phyloP scores from a whole-genome alignment of 2,888 invertebrate species.

The Scotopteryx bipunctaria region DNA sequence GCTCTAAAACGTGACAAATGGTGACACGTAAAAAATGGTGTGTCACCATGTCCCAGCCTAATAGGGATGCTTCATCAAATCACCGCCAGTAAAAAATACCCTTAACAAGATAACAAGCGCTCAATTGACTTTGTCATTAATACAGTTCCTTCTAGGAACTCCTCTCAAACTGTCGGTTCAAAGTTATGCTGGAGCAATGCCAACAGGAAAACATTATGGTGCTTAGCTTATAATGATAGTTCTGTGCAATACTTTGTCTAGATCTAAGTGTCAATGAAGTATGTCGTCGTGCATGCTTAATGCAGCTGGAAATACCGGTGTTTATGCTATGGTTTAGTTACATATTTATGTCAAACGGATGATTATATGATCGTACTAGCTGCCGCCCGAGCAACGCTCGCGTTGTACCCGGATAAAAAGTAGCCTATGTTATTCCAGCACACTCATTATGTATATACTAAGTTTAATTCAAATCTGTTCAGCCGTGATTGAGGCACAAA shows the following conservation, averaged over 20 bases:
- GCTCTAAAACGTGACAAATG: too few species aligned
- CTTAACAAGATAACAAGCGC: slow-evolving; percentile 17
- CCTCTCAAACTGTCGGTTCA: slow-evolving; percentile 29
- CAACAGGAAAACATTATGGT: slow-evolving; percentile 46
- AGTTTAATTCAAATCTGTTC: too few species aligned
- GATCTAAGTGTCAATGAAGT: slow-evolving; percentile 26
- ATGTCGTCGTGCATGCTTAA: slow-evolving; percentile 26
- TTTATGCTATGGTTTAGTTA: slow-evolving; percentile 19
- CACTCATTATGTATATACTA: too few species aligned
- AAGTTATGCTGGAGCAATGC: slow-evolving; percentile 38
- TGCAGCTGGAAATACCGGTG: slow-evolving; percentile 24
- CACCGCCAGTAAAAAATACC: slow-evolving; percentile 14
- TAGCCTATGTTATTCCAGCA: too few species aligned
- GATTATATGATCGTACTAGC: too few species aligned
- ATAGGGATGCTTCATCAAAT: too few species aligned
- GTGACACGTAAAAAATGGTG: too few species aligned
- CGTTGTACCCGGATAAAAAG: too few species aligned
- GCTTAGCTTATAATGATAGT: slow-evolving; percentile 32
- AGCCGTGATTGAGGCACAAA: too few species aligned
- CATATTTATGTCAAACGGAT: slow-evolving; percentile 22
- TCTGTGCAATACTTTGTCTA: slow-evolving; percentile 27
- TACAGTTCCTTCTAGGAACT: slow-evolving; percentile 39
- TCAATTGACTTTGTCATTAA: slow-evolving; percentile 21
- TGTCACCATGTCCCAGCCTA: too few species aligned
- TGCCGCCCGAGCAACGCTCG: too few species aligned